Evolutionary conservation across 1,140 invertebrate species (phyloP).

Genomic region (Papilio polyxenes): DNA sequence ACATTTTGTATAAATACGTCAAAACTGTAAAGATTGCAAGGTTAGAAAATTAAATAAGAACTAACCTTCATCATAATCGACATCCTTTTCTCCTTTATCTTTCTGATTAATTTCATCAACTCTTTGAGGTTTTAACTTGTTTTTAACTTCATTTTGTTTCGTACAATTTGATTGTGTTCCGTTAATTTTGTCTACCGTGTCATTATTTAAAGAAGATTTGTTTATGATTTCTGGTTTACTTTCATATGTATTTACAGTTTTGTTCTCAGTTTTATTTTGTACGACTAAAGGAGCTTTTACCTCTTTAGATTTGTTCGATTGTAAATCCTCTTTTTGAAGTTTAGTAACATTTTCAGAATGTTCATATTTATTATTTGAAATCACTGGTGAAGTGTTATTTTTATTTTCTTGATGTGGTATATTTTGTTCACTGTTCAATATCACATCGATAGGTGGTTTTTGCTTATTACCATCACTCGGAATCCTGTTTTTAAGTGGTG

Average conservation of each 20-base stretch:
- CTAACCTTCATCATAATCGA: not conserved
- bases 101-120: not conserved
- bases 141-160: not conserved
- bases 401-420: not conserved
- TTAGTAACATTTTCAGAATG: not conserved
- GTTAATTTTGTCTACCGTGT: not conserved
- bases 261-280: not conserved
- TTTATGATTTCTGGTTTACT: not conserved
- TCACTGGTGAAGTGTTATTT: not conserved
- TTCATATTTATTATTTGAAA: not conserved
- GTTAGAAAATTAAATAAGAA: not conserved
- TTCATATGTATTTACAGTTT: not conserved
- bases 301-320: slow-evolving; percentile 1
- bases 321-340: slow-evolving; percentile 20
- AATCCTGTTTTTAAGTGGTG: not conserved
- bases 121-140: not conserved
- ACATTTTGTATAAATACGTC: not conserved
- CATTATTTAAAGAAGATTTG: not conserved
- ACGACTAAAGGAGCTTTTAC: not conserved
- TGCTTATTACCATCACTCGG: not conserved
- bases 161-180: not conserved
- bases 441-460: not conserved
- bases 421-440: not conserved
- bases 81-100: not conserved
- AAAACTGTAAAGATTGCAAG: too few species aligned